Percentiles rank a stretch among this genome's conserved stretches.
These are phyloP conservation scores for Hirundichthys speculiger DNA, from an alignment of 2,113 vertebrate genomes.

Conservation along the genomic window DNA sequence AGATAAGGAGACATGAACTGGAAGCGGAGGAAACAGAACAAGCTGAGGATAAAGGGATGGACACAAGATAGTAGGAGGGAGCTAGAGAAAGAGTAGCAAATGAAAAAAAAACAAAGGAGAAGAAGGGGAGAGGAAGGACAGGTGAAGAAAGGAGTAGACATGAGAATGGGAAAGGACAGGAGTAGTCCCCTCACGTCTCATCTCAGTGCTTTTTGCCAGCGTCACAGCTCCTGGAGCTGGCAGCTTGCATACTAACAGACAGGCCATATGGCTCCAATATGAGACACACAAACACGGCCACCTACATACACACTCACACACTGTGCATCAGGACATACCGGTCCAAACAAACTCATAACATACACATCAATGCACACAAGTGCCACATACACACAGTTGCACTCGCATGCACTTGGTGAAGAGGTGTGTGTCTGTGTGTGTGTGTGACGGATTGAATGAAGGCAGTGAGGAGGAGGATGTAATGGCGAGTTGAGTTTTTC, in stretches of 20 bases:
- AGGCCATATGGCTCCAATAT: conserved; percentile 80
- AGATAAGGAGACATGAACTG: background rate
- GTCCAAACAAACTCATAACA: conserved; percentile 19
- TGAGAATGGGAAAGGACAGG: conserved; percentile 45
- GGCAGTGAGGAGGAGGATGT: conserved; percentile 57
- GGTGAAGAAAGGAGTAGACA: conserved; percentile 19
- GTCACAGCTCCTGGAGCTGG: conserved; percentile 65
- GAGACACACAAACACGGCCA: conserved; percentile 35
- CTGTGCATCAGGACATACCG: conserved; percentile 13
- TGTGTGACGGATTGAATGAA: conserved; percentile 70
- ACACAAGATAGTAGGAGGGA: conserved; percentile 23
- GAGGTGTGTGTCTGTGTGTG: conserved; percentile 11
- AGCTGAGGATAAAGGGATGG: conserved; percentile 20
- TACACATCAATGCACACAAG: conserved; percentile 15
- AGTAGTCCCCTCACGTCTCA: conserved; percentile 72
- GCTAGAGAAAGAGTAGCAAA: conserved; percentile 31
- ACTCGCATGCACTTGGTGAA: conserved; percentile 52
- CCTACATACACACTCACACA: conserved; percentile 23
- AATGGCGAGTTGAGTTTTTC: conserved; percentile 63
- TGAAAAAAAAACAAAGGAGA: conserved; percentile 18
- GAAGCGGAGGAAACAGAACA: background rate
- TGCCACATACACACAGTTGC: conserved; percentile 47
- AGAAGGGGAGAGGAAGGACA: conserved; percentile 25
- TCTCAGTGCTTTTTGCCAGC: conserved; percentile 55
- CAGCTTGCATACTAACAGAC: conserved; percentile 71